Evolutionary conservation across 2,797 vertebrate species (phyloP).

Genomic region (Crocidura indochinensis): DNA sequence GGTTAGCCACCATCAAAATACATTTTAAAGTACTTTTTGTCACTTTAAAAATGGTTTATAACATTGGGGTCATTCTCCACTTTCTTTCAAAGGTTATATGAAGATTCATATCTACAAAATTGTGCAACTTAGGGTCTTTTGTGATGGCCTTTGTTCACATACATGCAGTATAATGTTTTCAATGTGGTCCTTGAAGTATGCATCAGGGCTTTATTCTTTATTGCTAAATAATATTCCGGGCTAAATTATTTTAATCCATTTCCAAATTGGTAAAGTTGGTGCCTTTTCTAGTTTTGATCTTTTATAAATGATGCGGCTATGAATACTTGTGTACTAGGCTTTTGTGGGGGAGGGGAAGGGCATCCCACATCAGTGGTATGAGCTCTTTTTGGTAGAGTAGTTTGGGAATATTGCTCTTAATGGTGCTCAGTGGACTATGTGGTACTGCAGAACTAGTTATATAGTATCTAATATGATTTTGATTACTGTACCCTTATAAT

Average conservation of each 20-base stretch:
- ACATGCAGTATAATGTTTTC: neutral
- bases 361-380: too few relatives aligned
- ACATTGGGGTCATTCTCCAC: too few relatives aligned
- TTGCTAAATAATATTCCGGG: constrained; percentile 10
- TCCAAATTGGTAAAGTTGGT: neutral
- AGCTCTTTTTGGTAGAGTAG: too few relatives aligned
- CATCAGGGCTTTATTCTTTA: neutral
- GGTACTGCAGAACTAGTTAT: too few relatives aligned
- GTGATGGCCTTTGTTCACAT: constrained; percentile 8
- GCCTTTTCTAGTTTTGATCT: neutral
- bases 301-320: constrained; percentile 21
- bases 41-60: too few relatives aligned
- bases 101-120: constrained; percentile 8
- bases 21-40: too few relatives aligned
- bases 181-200: neutral
- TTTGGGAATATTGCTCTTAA: too few relatives aligned
- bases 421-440: too few relatives aligned
- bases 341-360: neutral
- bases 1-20: too few relatives aligned
- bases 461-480: too few relatives aligned
- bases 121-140: neutral
- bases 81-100: neutral
- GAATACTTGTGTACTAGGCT: constrained; percentile 14
- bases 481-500: neutral
- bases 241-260: constrained; percentile 17